Percentiles rank a stretch among this genome's conserved stretches.
phyloP scores from a whole-genome alignment of 2,888 invertebrate genomes.

The Alitta virens region DNA sequence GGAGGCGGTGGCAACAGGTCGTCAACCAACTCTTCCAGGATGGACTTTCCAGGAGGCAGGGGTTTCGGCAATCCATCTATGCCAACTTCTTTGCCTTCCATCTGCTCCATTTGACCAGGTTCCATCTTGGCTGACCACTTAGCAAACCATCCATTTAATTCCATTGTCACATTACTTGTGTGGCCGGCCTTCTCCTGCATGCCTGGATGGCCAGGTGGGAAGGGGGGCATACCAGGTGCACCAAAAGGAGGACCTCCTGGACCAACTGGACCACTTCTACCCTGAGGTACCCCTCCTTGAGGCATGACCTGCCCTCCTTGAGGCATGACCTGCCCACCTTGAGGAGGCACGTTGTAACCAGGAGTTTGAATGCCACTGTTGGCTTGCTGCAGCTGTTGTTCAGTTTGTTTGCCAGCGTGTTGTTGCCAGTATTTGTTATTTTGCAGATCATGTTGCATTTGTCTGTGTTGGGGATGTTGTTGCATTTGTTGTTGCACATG shows the following conservation, averaged over 20 bases:
- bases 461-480: constrained; percentile 4
- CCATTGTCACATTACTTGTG: not conserved
- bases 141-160: constrained; percentile 1
- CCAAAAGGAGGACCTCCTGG: no score
- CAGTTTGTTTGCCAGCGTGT: not conserved
- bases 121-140: not conserved
- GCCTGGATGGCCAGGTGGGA: not conserved
- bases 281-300: not conserved
- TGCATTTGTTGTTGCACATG: no score
- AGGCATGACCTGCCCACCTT: not conserved
- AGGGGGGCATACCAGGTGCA: no score
- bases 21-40: no score
- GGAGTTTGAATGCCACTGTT: no score
- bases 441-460: constrained; percentile 1
- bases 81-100: no score
- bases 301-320: not conserved
- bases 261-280: not conserved
- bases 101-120: not conserved
- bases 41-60: no score
- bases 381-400: constrained; percentile 10
- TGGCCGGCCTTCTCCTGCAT: not conserved
- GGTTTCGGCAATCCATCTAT: no score
- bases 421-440: not conserved
- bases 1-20: no score
- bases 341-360: no score